Evolutionary conservation across 2,888 invertebrate genomes (phyloP).

Genomic region (Anoplius nigerrimus): DNA sequence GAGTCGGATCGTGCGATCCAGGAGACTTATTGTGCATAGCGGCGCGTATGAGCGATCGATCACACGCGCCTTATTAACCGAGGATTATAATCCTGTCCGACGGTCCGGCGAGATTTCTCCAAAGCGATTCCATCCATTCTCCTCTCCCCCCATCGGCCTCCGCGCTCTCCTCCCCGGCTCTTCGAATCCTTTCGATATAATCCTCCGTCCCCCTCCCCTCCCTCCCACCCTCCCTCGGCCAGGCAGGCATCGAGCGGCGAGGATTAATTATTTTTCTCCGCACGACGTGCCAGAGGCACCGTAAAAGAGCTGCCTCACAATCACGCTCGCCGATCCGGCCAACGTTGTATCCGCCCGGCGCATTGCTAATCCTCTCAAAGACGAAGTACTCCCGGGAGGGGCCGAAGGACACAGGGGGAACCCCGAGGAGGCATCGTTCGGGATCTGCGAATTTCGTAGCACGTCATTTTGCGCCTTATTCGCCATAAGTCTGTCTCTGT

Average conservation of each 20-base stretch:
- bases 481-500: constrained; percentile 13
- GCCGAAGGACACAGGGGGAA: constrained; percentile 5
- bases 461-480: constrained; percentile 23
- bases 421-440: not conserved
- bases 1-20: not conserved
- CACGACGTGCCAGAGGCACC: constrained; percentile 4
- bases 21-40: constrained; percentile 17
- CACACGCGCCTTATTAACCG: constrained; percentile 52
- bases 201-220: constrained; percentile 32
- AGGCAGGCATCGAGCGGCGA: too few relatives aligned
- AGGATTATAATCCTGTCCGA: constrained; percentile 50
- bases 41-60: constrained; percentile 43
- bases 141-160: not conserved
- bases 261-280: constrained; percentile 59
- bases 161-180: not conserved
- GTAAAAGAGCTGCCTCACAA: constrained; percentile 23
- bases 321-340: constrained; percentile 33
- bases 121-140: constrained; percentile 13
- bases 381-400: constrained; percentile 9
- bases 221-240: constrained; percentile 27
- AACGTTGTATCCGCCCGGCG: not conserved
- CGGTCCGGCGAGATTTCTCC: constrained; percentile 37
- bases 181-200: constrained; percentile 2
- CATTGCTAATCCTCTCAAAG: constrained; percentile 29
- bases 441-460: constrained; percentile 19